Evolutionary conservation across 92 coral and sea anemone genomes (phyloP).

Genomic region (Epizoanthus stellaris): DNA sequence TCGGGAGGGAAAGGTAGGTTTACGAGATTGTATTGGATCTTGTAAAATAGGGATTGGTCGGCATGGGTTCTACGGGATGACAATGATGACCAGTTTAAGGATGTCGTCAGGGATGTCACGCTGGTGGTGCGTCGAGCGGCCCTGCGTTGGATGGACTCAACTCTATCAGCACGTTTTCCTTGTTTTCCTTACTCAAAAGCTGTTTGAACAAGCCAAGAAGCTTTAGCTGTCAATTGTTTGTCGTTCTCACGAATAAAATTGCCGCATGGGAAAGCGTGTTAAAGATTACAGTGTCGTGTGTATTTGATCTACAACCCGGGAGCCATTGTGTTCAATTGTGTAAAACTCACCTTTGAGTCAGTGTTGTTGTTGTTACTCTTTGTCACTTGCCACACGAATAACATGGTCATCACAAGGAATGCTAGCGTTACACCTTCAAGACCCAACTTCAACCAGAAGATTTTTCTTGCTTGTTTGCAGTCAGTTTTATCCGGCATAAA

Average conservation of each 20-base stretch:
- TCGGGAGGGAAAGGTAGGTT: no score
- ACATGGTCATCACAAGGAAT: constrained; percentile 61
- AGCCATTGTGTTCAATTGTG: not conserved
- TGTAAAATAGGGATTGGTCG: no score
- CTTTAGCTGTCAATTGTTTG: no score
- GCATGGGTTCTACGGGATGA: no score
- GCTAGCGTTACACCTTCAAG: constrained; percentile 61
- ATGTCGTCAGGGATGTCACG: no score
- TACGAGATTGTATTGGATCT: no score
- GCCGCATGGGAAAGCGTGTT: not conserved
- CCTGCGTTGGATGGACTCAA: no score
- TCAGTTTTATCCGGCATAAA: constrained; percentile 5
- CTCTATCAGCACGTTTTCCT: no score
- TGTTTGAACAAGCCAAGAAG: no score
- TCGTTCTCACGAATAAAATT: not conserved
- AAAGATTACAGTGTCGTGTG: not conserved
- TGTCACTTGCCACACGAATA: constrained; percentile 84
- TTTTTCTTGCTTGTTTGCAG: constrained; percentile 45
- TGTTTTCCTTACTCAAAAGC: no score
- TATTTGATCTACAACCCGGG: not conserved
- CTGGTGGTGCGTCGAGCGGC: no score
- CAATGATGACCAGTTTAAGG: no score
- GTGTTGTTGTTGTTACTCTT: constrained; percentile 29
- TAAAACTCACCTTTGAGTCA: constrained; percentile 44
- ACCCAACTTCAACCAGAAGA: constrained; percentile 71